Evolutionary conservation across 2,888 invertebrate genomes (phyloP).

Genomic region (Agonopterix alstromeriana): DNA sequence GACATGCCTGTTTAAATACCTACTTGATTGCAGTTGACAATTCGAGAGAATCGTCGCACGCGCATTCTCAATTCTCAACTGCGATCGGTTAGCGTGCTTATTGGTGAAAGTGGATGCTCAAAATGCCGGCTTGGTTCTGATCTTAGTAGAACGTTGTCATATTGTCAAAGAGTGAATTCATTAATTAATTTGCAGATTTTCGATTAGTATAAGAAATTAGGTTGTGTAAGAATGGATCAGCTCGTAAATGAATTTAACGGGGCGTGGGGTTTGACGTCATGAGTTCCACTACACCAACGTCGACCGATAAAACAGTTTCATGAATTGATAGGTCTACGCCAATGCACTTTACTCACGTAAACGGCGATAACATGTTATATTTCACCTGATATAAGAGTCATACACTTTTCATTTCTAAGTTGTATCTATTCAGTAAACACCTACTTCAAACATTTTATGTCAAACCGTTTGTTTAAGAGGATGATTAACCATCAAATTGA

Average conservation of each 20-base stretch:
- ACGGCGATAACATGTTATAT: conserved; percentile 13
- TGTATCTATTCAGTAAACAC: too few species aligned
- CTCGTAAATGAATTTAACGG: not conserved
- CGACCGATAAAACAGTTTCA: conserved; percentile 29
- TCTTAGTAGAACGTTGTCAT: conserved; percentile 29
- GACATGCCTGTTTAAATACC: conserved; percentile 8
- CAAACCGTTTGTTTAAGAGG: too few species aligned
- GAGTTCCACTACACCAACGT: conserved; percentile 19
- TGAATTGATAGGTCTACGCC: conserved; percentile 24
- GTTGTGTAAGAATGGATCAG: too few species aligned
- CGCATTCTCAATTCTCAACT: conserved; percentile 37
- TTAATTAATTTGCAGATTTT: not conserved
- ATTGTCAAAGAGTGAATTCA: conserved; percentile 13
- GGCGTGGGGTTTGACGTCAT: conserved; percentile 22
- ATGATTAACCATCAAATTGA: too few species aligned
- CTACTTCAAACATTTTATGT: too few species aligned
- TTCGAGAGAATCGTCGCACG: conserved; percentile 27
- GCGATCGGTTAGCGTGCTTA: conserved; percentile 55
- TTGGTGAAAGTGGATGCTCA: conserved; percentile 66
- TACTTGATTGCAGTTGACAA: conserved; percentile 21
- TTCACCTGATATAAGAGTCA: conserved; percentile 9
- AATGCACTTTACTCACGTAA: conserved; percentile 22
- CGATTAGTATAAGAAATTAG: too few species aligned
- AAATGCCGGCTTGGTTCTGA: conserved; percentile 42
- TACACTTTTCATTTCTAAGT: conserved; percentile 10